Evolutionary conservation across 2,113 vertebrate genomes (phyloP).

Genomic region (Todiramphus saurophagus): DNA sequence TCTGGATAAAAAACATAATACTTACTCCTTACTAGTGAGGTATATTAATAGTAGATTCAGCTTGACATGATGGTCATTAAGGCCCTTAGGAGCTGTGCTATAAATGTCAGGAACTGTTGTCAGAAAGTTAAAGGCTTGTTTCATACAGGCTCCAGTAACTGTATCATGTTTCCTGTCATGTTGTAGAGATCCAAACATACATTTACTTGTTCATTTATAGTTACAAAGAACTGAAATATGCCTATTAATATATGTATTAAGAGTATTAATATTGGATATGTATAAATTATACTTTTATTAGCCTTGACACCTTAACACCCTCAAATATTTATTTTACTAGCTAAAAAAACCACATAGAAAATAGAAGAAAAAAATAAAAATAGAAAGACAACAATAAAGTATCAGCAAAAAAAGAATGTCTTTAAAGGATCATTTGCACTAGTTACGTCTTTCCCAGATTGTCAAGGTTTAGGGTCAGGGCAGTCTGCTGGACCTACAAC

Average conservation of each 20-base stretch:
- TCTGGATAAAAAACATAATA: constrained; percentile 63
- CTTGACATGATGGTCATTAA: constrained; percentile 72
- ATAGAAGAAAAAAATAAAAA: neutral
- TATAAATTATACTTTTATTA: neutral
- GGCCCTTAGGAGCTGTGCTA: constrained; percentile 55
- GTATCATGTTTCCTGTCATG: constrained; percentile 15
- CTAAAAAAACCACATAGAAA: neutral
- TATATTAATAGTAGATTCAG: constrained; percentile 70
- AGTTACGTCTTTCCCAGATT: neutral
- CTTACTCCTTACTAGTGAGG: constrained; percentile 43
- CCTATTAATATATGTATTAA: neutral
- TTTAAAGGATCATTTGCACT: constrained; percentile 3
- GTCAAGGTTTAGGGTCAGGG: no score
- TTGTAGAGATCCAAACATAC: neutral
- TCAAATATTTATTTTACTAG: neutral
- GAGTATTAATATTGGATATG: neutral
- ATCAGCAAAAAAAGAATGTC: neutral
- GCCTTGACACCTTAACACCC: neutral
- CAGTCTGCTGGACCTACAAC: no score
- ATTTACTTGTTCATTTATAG: neutral
- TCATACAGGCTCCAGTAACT: neutral
- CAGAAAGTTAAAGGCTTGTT: constrained; percentile 58
- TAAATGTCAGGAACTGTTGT: constrained; percentile 71
- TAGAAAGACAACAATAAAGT: neutral
- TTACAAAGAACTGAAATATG: neutral